Conservation (phyloP, 1,140 invertebrate species). For the Pseudachorutes palmiensis region DNA sequence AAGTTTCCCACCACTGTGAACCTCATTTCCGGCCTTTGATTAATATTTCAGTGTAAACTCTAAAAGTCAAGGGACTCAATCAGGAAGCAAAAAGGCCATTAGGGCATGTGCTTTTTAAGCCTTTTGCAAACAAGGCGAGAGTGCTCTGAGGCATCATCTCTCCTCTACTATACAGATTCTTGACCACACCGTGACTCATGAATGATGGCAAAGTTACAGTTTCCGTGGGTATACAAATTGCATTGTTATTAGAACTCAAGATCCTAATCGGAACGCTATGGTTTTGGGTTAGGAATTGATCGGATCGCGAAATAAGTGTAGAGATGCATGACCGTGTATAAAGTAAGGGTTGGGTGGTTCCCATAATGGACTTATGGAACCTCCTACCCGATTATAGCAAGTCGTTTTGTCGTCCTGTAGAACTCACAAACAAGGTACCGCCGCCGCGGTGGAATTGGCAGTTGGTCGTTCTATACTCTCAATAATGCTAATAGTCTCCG, state of each 20-base stretch:
- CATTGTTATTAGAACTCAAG: neutral
- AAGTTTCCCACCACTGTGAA: neutral
- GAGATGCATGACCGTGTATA: neutral
- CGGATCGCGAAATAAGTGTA: neutral
- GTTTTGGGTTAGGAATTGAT: neutral
- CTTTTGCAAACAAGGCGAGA: too few species aligned
- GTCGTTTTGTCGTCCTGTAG: neutral
- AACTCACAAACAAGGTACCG: too few species aligned
- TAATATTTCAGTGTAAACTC: constrained; percentile 1
- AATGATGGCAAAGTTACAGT: too few species aligned
- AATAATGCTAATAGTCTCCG: neutral
- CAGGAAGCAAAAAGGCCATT: too few species aligned
- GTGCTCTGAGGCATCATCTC: too few species aligned
- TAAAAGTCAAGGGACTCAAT: neutral
- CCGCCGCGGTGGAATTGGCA: neutral
- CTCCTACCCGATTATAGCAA: neutral
- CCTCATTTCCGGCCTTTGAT: constrained; percentile 10
- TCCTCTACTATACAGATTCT: too few species aligned
- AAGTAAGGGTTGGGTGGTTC: constrained; percentile 3
- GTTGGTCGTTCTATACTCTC: neutral
- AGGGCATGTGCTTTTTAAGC: too few species aligned
- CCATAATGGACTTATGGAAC: neutral
- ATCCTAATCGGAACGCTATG: neutral
- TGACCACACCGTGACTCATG: too few species aligned
- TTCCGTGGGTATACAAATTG: neutral